Base-by-base conservation (phyloP, 1,140 invertebrate species). In the Centruroides sculpturatus region DNA sequence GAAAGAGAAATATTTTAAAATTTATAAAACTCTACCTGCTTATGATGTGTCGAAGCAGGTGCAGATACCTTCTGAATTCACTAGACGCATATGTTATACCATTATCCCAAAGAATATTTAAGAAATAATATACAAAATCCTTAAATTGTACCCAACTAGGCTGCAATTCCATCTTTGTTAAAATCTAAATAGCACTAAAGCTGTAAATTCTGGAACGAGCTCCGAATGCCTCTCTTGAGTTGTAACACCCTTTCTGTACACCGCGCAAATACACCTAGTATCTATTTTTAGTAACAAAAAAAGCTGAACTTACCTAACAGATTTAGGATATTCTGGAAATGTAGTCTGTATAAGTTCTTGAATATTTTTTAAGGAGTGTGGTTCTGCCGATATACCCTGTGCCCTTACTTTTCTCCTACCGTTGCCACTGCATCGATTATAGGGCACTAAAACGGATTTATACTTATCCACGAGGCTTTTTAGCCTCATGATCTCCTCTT, bases 381-480 rank as follows among this genome's bases (percentile, higher is more conserved):
- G 41, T 69, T 95, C 92, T 46, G 92, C 92, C 1, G 91, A 94
- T 64, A 96, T 96, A 58, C 92, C 92, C 75, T 64, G 64, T 0
- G 82, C 58, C 59, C 68, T 63, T 54, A 66, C 69, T 68, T 58
- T 61, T 56, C 35, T 75, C 72, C 56, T 67, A 70, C 56, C 72
- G 69, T 56, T 49, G 55, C 10, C 67, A 68, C 3, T 70, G 76
- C 63, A 74, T 77, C 70, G 70, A 76, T 71, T 74, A 60, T 53
- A 63, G 35, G 57, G 64, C 62, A 64, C 60, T 12, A 59, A 64
- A 11, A 95, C 87, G 69, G 87, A 91, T 71, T 93, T 87, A 75
- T 92, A 92, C 72, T 94, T 94, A 72, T 95, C 91, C 68, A 95
- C 76, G 71, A 94, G 89, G 61, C 89, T 92, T 51, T 84, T 80